These are phyloP conservation scores for Thamnophis elegans DNA, from an alignment of 2,797 vertebrate genomes.

Conservation along the genomic window DNA sequence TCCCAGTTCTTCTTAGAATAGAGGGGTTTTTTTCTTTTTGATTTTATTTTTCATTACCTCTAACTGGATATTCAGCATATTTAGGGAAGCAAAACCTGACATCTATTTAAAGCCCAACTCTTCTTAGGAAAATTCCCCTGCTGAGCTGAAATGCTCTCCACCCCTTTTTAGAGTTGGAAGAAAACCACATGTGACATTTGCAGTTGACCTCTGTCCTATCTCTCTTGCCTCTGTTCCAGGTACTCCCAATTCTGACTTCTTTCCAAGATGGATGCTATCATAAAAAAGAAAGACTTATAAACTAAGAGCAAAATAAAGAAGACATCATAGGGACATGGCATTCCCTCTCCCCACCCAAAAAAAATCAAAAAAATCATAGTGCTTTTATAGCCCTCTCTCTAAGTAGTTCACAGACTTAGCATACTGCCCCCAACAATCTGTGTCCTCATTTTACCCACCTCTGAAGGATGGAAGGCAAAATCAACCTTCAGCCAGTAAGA, in stretches of 20 bases:
- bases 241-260: neutral
- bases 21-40: neutral
- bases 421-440: neutral
- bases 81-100: neutral
- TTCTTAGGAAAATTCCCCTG: neutral
- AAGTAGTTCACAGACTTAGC: neutral
- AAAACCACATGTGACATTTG: neutral
- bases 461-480: neutral
- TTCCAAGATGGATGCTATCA: neutral
- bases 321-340: neutral
- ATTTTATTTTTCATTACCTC: neutral
- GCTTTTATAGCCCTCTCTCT: neutral
- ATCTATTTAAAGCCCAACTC: neutral
- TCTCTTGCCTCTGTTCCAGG: neutral
- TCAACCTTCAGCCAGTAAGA: neutral
- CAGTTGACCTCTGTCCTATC: neutral
- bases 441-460: neutral
- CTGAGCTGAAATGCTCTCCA: neutral
- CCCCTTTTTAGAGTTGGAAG: neutral
- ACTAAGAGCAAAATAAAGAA: neutral
- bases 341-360: neutral
- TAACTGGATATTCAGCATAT: neutral
- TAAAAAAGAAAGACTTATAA: neutral
- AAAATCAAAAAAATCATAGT: neutral
- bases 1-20: neutral